A percentile compares a stretch with the other conserved stretches of the same genome.
phyloP scores from a whole-genome alignment of 2,113 vertebrate genomes.

The Alligator sinensis region DNA sequence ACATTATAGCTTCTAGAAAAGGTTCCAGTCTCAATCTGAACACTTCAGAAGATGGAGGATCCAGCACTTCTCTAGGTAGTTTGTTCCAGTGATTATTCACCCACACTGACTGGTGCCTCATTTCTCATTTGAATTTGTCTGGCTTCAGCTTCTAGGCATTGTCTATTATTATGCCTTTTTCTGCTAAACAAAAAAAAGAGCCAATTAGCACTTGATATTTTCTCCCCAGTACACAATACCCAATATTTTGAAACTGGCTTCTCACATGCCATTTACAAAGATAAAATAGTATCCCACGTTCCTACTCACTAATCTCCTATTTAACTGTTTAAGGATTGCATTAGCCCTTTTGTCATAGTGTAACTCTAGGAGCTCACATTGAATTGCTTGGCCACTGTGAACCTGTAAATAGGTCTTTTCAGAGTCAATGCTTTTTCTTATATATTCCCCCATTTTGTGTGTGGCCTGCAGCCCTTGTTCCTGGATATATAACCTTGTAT shows the following conservation, averaged over 20 bases:
- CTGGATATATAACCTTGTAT: neutral
- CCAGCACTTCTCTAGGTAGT: too few relatives aligned
- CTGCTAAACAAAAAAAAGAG: too few relatives aligned
- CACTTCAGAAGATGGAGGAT: too few relatives aligned
- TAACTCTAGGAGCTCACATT: neutral
- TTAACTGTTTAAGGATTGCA: neutral
- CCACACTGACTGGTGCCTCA: neutral
- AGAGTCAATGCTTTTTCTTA: neutral
- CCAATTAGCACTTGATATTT: too few relatives aligned
- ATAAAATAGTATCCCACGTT: too few relatives aligned
- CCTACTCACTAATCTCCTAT: neutral
- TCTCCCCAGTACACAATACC: too few relatives aligned
- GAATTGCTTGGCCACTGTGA: neutral
- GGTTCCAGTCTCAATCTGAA: too few relatives aligned
- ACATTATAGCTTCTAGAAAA: too few relatives aligned
- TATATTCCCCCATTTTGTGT: fast-evolving
- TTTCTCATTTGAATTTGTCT: neutral
- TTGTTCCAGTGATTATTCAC: neutral
- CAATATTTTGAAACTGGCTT: too few relatives aligned
- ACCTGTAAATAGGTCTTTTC: neutral
- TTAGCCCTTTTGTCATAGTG: neutral
- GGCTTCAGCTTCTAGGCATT: neutral
- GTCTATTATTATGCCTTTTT: neutral
- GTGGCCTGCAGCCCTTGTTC: neutral
- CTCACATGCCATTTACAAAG: too few relatives aligned